Base-by-base conservation (phyloP, 2,888 invertebrate genomes). In the Cistogaster globosa region DNA sequence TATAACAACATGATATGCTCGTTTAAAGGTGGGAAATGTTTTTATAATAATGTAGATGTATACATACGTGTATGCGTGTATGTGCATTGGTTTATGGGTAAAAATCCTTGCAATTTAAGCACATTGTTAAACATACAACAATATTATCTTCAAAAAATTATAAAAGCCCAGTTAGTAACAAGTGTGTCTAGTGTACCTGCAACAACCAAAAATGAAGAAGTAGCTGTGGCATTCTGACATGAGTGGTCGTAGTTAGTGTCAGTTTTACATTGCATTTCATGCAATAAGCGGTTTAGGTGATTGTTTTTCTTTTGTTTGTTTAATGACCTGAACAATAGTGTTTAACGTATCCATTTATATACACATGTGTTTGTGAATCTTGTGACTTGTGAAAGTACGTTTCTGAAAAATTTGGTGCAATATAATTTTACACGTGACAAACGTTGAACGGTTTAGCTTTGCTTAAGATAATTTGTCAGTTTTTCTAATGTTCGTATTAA, bases 221-320 rank as follows among this genome's bases (percentile, higher is more conserved):
- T 7, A 62, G 36, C 14, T 12, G 58, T 45, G 53, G 20, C 12
- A 48, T 51, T n/a, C 57, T 57, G 55, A 60, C 72, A 74, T 67
- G 51, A 53, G 65, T 42, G 51, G 72, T 60, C 20, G 65, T 60
- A 72, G 79, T 62, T 53, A 80, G 80, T 80, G 74, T 58, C 72
- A 80, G 57, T 80, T 67, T 80, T 60, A 80, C 80, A 80, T 65
- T 71, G 71, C 71, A 65, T 67, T 76, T 83, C 53, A 77, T 67
- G 78, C 85, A 85, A 85, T 82, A 79, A 85, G 82, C 85, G 85
- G 82, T 82, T 82, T 79, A 67, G 63, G 60, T 62, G 60, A 69
- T 75, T 74, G 75, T 65, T 79, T 85, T 71, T 60, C 78, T 78
- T 85, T 79, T 82, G 82, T 85, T 82, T 85, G 85, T 69, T 75